These are phyloP conservation scores for Eospalax fontanierii DNA, from an alignment of 2,797 vertebrate genomes.

Conservation along the genomic window DNA sequence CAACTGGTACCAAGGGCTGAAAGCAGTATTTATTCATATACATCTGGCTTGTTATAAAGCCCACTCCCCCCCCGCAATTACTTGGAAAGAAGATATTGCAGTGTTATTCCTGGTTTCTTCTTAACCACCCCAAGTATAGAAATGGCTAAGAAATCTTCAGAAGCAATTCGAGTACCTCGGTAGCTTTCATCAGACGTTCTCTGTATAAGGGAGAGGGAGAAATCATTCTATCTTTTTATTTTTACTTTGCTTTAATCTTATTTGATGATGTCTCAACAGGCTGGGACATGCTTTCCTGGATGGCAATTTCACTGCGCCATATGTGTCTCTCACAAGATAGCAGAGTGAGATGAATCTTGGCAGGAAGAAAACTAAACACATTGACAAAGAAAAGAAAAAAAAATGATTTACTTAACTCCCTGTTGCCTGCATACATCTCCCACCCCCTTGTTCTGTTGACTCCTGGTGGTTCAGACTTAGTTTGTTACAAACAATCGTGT, in stretches of 20 bases:
- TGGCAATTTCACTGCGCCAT: conserved; percentile 99
- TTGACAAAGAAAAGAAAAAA: conserved; percentile 93
- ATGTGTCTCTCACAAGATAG: conserved; percentile 97
- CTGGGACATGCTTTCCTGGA: conserved; percentile 98
- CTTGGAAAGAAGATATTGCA: conserved; percentile 87
- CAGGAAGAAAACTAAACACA: conserved; percentile 95
- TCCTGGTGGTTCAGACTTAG: conserved; percentile 78
- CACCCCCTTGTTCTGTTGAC: conserved; percentile 65
- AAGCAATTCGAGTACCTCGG: conserved; percentile 91
- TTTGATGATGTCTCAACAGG: conserved; percentile 99
- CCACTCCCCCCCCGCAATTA: conserved; percentile 50
- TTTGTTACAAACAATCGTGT: conserved; percentile 72
- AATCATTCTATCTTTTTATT: conserved; percentile 96
- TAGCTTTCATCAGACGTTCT: conserved; percentile 93
- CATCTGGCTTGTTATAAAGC: conserved; percentile 89
- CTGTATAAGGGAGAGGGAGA: conserved; percentile 91
- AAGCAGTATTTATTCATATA: conserved; percentile 88
- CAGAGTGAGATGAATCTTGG: conserved; percentile 95
- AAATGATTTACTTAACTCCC: conserved; percentile 93
- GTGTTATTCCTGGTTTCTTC: conserved; percentile 89
- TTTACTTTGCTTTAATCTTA: conserved; percentile 99
- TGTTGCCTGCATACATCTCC: conserved; percentile 91
- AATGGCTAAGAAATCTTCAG: conserved; percentile 92
- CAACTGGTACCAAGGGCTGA: conserved; percentile 78
- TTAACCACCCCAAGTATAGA: conserved; percentile 91